Percentiles rank a stretch among this genome's conserved stretches.
Evolutionary conservation across 2,888 invertebrate genomes (phyloP).

Genomic region (Pollenia griseotomentosa): DNA sequence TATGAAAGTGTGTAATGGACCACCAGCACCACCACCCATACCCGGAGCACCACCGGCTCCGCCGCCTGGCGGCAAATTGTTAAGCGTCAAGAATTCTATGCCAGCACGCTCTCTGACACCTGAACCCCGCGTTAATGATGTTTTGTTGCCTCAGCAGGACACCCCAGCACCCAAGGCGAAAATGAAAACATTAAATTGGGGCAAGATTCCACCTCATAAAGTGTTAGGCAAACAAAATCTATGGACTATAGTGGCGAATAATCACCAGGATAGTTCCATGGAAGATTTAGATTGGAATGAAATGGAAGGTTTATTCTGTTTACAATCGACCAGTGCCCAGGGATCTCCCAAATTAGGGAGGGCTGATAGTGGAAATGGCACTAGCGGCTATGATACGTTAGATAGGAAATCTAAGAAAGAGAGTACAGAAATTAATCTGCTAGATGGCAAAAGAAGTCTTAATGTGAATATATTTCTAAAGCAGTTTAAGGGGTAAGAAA

Average conservation of each 20-base stretch:
- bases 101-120: conserved; percentile 77
- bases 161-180: conserved; percentile 97
- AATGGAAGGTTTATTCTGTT: conserved; percentile 97
- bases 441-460: conserved; percentile 97
- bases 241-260: conserved; percentile 95
- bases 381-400: conserved; percentile 83
- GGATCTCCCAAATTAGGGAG: conserved; percentile 86
- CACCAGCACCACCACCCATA: conserved; percentile 84
- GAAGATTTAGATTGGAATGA: conserved; percentile 95
- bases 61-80: conserved; percentile 82
- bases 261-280: conserved; percentile 93
- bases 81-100: conserved; percentile 65
- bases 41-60: conserved; percentile 80
- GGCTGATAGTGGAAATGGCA: conserved; percentile 82
- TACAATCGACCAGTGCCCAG: conserved; percentile 88
- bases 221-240: conserved; percentile 96
- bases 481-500: conserved; percentile 93
- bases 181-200: conserved; percentile 99
- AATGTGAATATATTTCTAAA: conserved; percentile 99
- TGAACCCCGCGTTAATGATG: conserved; percentile 78
- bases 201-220: conserved; percentile 96
- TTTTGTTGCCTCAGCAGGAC: conserved; percentile 93
- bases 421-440: conserved; percentile 93
- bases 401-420: conserved; percentile 90
- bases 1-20: conserved; percentile 80